Base-by-base conservation (phyloP, 2,888 invertebrate genomes). In the Tetanocera ferruginea region DNA sequence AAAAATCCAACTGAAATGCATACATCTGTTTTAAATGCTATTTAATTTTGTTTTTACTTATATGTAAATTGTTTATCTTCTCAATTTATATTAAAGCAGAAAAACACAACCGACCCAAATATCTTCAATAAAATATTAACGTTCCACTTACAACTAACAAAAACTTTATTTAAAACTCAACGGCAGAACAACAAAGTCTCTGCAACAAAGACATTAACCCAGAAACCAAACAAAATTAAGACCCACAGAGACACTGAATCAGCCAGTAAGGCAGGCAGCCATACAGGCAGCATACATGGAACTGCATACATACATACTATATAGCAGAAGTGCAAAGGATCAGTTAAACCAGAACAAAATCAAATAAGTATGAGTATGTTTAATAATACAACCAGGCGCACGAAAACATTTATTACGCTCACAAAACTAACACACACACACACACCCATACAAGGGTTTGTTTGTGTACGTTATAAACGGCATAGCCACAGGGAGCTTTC, bases 121-220 rank as follows among this genome's bases (percentile, higher is more conserved):
- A 8, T 60, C 57, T 25, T 60, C 28, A 25, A 60, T 60, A 60
- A 60, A 25, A 60, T 19, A 60, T 60, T 9, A 25, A 25, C 57
- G 57, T 28, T 60, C 28, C 14, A 60, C 28, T 60, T 60, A 60
- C 25, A 25, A 34, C 11, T 55, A 17, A 34, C 14, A 64, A 64
- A 64, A 64, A 64, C 34, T n/a, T 31, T n/a, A 64, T 64, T 64
- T 64, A 64, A 64, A 64, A 64, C 25, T 34, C 64, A 64, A 31
- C 64, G 17, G 34, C 64, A 64, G 3, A n/a, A 14, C 55, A 19
- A 55, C n/a, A n/a, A 17, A 25, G 17, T n/a, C n/a, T 3, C 64
- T 64, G 11, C 34, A 17, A 64, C 64, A 64, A 28, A 31, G 64
- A 64, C 31, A 64, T 64, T 64, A 64, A 64, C 64, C 64, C 34